Base-by-base conservation (phyloP, 2,113 vertebrate species). In the Percina caprodes region DNA sequence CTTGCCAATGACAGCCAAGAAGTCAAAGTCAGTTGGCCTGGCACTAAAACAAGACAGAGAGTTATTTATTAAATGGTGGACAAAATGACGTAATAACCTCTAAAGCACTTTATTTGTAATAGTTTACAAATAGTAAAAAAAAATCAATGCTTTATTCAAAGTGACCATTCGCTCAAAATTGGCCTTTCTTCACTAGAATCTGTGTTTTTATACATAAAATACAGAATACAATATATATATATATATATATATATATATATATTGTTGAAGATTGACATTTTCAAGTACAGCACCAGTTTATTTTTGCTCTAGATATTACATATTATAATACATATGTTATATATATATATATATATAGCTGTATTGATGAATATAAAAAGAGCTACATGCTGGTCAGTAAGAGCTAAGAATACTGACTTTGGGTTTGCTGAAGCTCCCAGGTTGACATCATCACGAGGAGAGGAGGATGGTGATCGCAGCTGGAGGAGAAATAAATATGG, bases 371-470 rank as follows among this genome's bases (percentile, higher is more conserved):
- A 4, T 39, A 19, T 35, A n/a, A 63, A 58, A 6, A 69, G 35
- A 56, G 18, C 18, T 52, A 55, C 18, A 21, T 56, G 77, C 19
- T 42, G 26, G 15, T 35, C 33, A 52, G 4, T 52, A 15, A 61
- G n/a, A 49, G 68, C 2, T 60, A 26, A 73, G 49, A 42, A 5
- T 70, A 96, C 98, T 97, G 94, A 99, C 98, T 99, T 97, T 84
- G 97, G 97, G 88, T 99, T 98, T 75, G 96, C 98, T n/a, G 98
- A 98, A 81, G 97, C 97, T 80, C 98, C 98, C 15, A 99, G 94
- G 91, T 98, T 99, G 95, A 99, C 97, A 73, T 96, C 96, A 85
- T 95, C 96, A 6, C 61, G 83, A 58, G 87, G 13, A 65, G 94
- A 92, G 48, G 93, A 88, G 71, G 94, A 69, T 67, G 94, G 62